These are phyloP conservation scores for Stomorhina lunata DNA, from an alignment of 2,888 invertebrate species.

Conservation along the genomic window DNA sequence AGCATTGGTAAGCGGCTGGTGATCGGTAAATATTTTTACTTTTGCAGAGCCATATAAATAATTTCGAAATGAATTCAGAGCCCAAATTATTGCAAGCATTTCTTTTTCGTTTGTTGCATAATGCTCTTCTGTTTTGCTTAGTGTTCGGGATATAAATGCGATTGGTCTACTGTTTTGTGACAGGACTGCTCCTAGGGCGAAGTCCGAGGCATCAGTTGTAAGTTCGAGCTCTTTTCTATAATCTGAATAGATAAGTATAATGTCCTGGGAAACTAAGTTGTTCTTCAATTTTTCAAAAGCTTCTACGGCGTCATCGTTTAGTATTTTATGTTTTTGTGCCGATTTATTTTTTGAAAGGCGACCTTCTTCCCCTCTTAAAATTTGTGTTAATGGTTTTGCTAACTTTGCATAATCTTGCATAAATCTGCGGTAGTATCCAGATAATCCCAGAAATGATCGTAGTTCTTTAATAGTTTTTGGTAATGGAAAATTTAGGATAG, in stretches of 20 bases:
- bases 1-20: not conserved
- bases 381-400: constrained; percentile 14
- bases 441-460: constrained; percentile 52
- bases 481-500: constrained; percentile 22
- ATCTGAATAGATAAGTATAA: not conserved
- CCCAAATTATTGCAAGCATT: not conserved
- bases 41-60: not conserved
- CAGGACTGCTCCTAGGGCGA: constrained; percentile 7
- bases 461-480: constrained; percentile 58
- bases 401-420: not conserved
- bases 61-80: not conserved
- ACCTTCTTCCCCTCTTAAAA: constrained; percentile 11
- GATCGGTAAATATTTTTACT: not conserved
- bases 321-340: no score
- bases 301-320: not conserved
- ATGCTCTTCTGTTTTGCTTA: not conserved
- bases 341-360: not conserved
- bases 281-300: not conserved
- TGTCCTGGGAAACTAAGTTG: not conserved
- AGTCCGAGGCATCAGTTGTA: not conserved
- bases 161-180: not conserved
- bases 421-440: not conserved
- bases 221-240: constrained; percentile 1
- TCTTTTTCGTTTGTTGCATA: not conserved
- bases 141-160: constrained; percentile 5